Evolutionary conservation across 1,140 invertebrate species (phyloP).

Genomic region (Pseudomyrmex concolor): DNA sequence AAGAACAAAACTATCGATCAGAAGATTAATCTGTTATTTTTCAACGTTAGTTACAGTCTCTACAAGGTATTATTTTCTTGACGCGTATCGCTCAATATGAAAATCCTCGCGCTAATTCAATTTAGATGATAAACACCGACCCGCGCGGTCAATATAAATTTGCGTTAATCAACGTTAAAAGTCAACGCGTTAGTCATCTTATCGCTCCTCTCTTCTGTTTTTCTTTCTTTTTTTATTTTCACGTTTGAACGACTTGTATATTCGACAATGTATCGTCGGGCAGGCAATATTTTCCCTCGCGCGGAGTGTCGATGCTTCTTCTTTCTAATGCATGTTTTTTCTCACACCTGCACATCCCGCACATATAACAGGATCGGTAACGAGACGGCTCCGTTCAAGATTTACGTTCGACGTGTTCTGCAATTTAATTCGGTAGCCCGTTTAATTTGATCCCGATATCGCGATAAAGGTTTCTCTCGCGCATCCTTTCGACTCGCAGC

Average conservation of each 20-base stretch:
- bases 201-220: constrained; percentile 9
- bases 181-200: constrained; percentile 38
- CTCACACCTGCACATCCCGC: constrained; percentile 9
- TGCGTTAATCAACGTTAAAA: constrained; percentile 70
- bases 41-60: background rate
- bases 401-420: constrained; percentile 59
- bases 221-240: constrained; percentile 44
- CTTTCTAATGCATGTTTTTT: constrained; percentile 12
- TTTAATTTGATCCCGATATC: constrained; percentile 72
- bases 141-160: constrained; percentile 56
- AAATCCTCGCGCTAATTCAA: constrained; percentile 58
- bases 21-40: background rate
- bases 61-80: background rate
- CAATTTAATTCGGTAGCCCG: constrained; percentile 75
- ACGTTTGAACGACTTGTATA: background rate
- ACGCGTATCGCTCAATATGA: background rate
- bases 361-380: constrained; percentile 55
- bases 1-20: background rate
- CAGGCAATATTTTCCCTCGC: constrained; percentile 48
- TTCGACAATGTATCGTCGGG: constrained; percentile 32
- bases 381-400: constrained; percentile 55
- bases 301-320: constrained; percentile 7
- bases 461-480: constrained; percentile 55
- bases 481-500: constrained; percentile 38
- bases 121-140: constrained; percentile 29